Percentiles rank a stretch among this genome's conserved stretches.
Evolutionary conservation across 2,113 vertebrate genomes (phyloP).

Genomic region (Dipodomys merriami): DNA sequence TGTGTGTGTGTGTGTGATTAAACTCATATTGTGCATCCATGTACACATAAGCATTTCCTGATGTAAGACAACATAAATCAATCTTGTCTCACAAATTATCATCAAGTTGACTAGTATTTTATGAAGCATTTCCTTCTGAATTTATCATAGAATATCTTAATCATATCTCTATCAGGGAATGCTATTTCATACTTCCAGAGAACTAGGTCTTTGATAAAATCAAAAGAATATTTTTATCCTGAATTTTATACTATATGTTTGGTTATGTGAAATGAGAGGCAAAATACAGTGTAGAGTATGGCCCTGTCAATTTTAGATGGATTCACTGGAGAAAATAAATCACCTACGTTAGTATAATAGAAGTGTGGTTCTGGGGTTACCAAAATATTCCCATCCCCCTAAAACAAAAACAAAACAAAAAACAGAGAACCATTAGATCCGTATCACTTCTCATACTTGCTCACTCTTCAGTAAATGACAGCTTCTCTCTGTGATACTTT

Average conservation of each 20-base stretch:
- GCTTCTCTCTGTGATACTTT: neutral
- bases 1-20: neutral
- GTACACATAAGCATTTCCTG: neutral
- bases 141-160: conserved; percentile 14
- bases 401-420: neutral
- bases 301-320: neutral
- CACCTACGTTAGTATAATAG: neutral
- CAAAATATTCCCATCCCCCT: no score
- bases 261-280: neutral
- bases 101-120: neutral
- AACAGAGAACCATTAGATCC: neutral
- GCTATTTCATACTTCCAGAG: conserved; percentile 39
- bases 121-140: conserved; percentile 18
- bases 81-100: neutral
- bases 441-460: neutral
- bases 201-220: conserved; percentile 31
- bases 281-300: neutral
- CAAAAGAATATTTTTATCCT: neutral
- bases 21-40: neutral
- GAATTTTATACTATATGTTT: neutral
- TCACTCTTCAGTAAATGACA: neutral
- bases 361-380: neutral
- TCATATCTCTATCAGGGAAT: neutral
- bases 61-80: conserved; percentile 12
- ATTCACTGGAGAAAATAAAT: neutral